Conservation (phyloP, 2,888 invertebrate genomes). For the Hyppa rectilinea region DNA sequence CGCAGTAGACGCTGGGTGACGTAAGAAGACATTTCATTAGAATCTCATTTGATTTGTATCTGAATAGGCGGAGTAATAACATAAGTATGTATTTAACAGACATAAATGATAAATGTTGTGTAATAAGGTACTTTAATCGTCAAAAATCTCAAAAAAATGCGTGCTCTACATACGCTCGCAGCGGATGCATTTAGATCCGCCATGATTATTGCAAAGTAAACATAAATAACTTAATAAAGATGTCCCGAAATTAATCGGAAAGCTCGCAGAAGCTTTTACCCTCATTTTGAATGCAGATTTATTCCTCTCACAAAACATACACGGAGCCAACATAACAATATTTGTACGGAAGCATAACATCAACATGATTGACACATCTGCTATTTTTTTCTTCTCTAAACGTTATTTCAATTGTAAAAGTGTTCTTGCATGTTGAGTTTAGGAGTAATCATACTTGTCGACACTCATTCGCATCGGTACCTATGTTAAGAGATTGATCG, state of each 20-base stretch:
- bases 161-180: not conserved
- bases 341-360: conserved; percentile 36
- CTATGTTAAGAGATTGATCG: conserved; percentile 4
- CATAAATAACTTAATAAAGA: conserved; percentile 47
- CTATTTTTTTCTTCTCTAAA: conserved; percentile 30
- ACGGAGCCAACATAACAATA: conserved; percentile 46
- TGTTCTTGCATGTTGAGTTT: conserved; percentile 21
- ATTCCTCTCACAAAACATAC: conserved; percentile 41
- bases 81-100: conserved; percentile 24
- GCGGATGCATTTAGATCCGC: conserved; percentile 13
- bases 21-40: conserved; percentile 51
- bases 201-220: conserved; percentile 36
- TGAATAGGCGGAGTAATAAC: conserved; percentile 37
- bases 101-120: not conserved
- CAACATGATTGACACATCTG: conserved; percentile 48
- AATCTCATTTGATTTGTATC: conserved; percentile 38
- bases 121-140: not conserved
- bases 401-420: conserved; percentile 39
- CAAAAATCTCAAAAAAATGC: not conserved
- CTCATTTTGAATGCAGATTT: conserved; percentile 56
- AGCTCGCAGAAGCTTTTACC: conserved; percentile 59
- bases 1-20: conserved; percentile 48
- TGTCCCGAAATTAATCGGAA: conserved; percentile 45
- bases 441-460: conserved; percentile 21
- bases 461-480: not conserved